Evolutionary conservation across 2,113 vertebrate species (phyloP), one percentile per base, ranked within the genome.

Genomic region (Brachyistius frenatus): DNA sequence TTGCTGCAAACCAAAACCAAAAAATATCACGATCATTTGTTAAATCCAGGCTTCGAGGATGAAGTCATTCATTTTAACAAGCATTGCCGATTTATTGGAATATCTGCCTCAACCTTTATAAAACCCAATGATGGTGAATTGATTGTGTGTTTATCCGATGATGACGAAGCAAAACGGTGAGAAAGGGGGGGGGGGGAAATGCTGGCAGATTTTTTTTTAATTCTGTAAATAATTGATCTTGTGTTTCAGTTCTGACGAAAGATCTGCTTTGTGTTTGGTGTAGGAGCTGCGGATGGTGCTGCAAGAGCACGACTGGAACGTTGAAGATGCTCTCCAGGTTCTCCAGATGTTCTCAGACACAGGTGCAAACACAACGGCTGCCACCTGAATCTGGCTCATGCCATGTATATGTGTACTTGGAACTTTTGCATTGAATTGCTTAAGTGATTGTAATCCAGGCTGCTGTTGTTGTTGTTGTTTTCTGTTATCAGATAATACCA

Each of bases 221-320:
- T 66, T 66, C 3, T 58, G 46, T 23, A 50, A 32, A 56, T 3
- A 0, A 14, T 53, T 9, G 41, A 5, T 47, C 7, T 55, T 64
- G 2, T 49, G 8, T 61, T 47, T 47, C 5, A 37, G 0, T 37
- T 73, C 2, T 53, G 31, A 57, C 37, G 32, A 49, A 73, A 9
- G 23, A 55, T 41, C 31, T 60, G 23, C 11, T 56, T 5, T 50
- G n/a, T 61, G 44, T 83, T 36, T 69, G 89, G 60, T 64, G 60
- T 85, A 99, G 98, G 96, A 98, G 80, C 93, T 99, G 78, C 95
- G 96, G 80, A 92, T 95, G 52, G 96, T 99, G 39, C 96, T 99
- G 76, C 91, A 95, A 80, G 96, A 98, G 47, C 98, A 99, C 73
- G 94, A 97, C 66, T 99, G 97, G 97, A 95, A 96, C 77, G 95